Percentiles rank a stretch among this genome's conserved stretches.
These are phyloP conservation scores for Orchestia grillus DNA, from an alignment of 1,140 invertebrate species.

Conservation along the genomic window DNA sequence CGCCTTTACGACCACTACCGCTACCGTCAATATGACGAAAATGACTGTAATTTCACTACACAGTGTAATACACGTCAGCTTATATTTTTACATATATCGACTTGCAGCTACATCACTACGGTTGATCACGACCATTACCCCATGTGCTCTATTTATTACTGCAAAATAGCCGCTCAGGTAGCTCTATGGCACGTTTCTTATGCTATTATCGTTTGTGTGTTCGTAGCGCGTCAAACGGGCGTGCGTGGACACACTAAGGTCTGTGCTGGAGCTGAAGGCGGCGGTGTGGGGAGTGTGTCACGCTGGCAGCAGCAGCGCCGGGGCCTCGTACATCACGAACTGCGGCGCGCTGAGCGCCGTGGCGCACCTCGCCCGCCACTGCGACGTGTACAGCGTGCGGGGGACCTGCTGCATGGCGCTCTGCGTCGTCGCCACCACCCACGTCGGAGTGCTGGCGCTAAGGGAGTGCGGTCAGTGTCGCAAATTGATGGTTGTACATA, in stretches of 20 bases:
- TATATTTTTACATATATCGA: no score
- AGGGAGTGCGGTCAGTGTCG: constrained; percentile 60
- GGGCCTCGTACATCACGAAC: constrained; percentile 80
- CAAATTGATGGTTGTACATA: no score
- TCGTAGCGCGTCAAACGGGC: not conserved
- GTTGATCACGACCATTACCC: not conserved
- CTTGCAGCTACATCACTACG: not conserved
- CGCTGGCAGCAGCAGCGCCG: constrained; percentile 81
- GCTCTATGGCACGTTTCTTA: not conserved
- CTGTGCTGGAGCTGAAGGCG: constrained; percentile 78
- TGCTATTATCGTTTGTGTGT: constrained; percentile 7
- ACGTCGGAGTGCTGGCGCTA: constrained; percentile 79
- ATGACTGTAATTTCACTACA: no score
- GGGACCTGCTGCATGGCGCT: constrained; percentile 91
- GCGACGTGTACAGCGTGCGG: constrained; percentile 86
- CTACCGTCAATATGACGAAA: no score
- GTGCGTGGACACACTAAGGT: not conserved
- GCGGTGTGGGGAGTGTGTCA: constrained; percentile 92
- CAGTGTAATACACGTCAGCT: no score
- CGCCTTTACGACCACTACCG: no score
- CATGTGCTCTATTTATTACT: not conserved
- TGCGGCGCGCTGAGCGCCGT: constrained; percentile 77
- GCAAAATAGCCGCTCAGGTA: not conserved
- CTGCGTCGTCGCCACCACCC: constrained; percentile 85
- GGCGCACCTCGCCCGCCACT: constrained; percentile 81